phyloP scores from a whole-genome alignment of 1,140 invertebrate genomes.

The Lordiphosa clarofinis region DNA sequence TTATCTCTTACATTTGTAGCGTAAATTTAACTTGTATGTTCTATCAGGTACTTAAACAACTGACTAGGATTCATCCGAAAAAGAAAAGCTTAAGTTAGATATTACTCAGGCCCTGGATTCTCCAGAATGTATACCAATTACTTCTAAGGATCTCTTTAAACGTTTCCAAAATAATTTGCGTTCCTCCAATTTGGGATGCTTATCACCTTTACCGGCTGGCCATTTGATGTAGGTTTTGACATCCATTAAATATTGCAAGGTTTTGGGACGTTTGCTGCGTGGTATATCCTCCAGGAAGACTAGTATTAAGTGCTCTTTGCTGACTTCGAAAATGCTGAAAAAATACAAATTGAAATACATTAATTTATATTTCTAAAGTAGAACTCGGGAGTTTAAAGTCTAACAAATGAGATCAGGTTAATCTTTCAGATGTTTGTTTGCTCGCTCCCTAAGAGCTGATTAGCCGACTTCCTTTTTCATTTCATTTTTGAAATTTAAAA shows the following conservation, averaged over 20 bases:
- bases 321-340: slow-evolving; percentile 82
- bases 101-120: slow-evolving; percentile 25
- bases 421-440: no score
- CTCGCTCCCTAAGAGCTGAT: no score
- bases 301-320: slow-evolving; percentile 82
- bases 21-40: slow-evolving; percentile 4
- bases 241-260: slow-evolving; percentile 83
- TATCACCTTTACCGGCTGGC: slow-evolving; percentile 74
- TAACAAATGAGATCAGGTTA: no score
- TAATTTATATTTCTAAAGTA: not conserved
- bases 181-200: slow-evolving; percentile 59
- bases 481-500: no score
- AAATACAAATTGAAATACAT: not conserved
- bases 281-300: slow-evolving; percentile 84
- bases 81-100: not conserved
- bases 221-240: slow-evolving; percentile 85
- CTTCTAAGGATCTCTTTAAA: slow-evolving; percentile 51
- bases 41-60: slow-evolving; percentile 59
- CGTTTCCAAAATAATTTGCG: slow-evolving; percentile 76
- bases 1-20: no score
- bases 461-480: no score
- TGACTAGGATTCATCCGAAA: slow-evolving; percentile 49
- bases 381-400: no score
- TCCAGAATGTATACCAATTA: slow-evolving; percentile 43
- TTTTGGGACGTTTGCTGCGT: slow-evolving; percentile 81